Evolutionary conservation across 1,140 invertebrate species (phyloP).

Genomic region (Habropoda laboriosa): DNA sequence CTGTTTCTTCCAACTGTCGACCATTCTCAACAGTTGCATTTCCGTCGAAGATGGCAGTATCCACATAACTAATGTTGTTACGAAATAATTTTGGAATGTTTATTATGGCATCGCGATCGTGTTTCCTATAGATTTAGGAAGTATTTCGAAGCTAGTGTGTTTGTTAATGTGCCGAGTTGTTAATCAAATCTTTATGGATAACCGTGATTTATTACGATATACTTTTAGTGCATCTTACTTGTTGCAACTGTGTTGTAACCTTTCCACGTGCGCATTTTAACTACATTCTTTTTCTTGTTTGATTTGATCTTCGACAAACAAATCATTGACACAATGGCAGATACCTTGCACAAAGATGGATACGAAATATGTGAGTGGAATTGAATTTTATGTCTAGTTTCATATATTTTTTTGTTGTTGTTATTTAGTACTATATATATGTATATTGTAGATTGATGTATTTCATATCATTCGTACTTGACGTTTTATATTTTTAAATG

Average conservation of each 20-base stretch:
- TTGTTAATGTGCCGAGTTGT: background rate
- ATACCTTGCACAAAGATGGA: constrained; percentile 64
- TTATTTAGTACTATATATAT: background rate
- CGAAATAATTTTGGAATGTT: constrained; percentile 44
- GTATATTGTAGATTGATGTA: background rate
- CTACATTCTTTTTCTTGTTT: background rate
- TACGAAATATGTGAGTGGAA: constrained; percentile 67
- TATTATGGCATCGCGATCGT: constrained; percentile 17
- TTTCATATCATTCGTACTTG: background rate
- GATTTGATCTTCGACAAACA: constrained; percentile 13
- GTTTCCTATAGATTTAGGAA: background rate
- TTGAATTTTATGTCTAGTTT: background rate
- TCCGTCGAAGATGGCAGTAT: constrained; percentile 59
- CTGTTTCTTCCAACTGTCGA: constrained; percentile 17
- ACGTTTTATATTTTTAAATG: background rate
- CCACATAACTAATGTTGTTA: constrained; percentile 14
- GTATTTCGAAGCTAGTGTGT: background rate
- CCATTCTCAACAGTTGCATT: constrained; percentile 41
- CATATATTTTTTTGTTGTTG: background rate
- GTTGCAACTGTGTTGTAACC: constrained; percentile 40
- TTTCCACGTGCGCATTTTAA: constrained; percentile 48
- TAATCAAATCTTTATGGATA: constrained; percentile 29
- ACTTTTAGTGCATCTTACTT: constrained; percentile 12
- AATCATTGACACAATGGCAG: constrained; percentile 58
- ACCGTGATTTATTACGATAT: background rate